Percentiles rank a stretch among this genome's conserved stretches.
These are phyloP conservation scores for Phymorhynchus buccinoides DNA, from an alignment of 1,140 invertebrate species.

Conservation along the genomic window DNA sequence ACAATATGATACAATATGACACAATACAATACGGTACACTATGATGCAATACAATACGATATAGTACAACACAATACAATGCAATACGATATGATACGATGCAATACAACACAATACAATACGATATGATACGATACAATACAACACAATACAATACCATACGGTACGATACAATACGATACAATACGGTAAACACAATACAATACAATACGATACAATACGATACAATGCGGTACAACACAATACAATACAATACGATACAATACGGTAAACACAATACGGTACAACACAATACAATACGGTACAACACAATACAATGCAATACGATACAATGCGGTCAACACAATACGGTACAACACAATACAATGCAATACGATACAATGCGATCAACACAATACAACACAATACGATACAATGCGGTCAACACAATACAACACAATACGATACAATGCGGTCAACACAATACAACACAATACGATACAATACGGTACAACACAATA, in stretches of 20 bases:
- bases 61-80: neutral
- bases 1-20: too few species aligned
- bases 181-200: neutral
- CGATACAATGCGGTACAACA: too few species aligned
- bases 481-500: neutral
- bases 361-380: too few species aligned
- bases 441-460: neutral
- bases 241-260: neutral
- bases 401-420: neutral
- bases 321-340: neutral
- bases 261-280: neutral
- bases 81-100: neutral
- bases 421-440: neutral
- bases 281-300: too few species aligned
- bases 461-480: neutral
- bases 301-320: too few species aligned
- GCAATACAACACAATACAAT: neutral
- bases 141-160: neutral
- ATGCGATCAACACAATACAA: neutral
- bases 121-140: neutral
- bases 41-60: neutral
- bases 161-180: neutral
- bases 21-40: too few species aligned
- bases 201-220: too few species aligned
- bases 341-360: too few species aligned